Evolutionary conservation across 2,797 vertebrate genomes (phyloP).

Genomic region (Tapirus indicus): DNA sequence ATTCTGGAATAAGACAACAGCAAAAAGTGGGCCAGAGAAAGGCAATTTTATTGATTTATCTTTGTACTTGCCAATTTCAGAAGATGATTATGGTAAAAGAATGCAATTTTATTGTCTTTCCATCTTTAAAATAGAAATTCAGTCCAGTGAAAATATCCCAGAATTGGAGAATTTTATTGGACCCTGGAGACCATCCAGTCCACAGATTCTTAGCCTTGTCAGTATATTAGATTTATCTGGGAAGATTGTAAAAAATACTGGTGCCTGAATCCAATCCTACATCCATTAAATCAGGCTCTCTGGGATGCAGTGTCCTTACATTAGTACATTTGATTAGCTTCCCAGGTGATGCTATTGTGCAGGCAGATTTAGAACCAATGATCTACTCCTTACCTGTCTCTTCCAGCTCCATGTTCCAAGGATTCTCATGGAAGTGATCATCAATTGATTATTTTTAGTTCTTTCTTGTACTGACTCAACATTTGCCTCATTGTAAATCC

Average conservation of each 20-base stretch:
- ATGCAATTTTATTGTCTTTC: not conserved
- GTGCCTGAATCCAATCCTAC: not conserved
- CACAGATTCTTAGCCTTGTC: not conserved
- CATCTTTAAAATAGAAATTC: not conserved
- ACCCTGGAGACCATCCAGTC: not conserved
- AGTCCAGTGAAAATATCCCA: not conserved
- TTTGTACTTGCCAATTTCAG: not conserved
- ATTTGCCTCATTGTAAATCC: not conserved
- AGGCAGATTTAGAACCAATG: not conserved
- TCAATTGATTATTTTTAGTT: not conserved
- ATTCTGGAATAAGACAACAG: not conserved
- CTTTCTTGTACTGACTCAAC: not conserved
- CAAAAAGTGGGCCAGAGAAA: not conserved
- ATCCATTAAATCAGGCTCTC: not conserved
- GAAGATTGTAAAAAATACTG: not conserved
- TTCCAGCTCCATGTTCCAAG: not conserved
- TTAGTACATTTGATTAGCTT: not conserved
- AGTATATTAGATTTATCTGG: not conserved
- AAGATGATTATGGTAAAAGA: not conserved
- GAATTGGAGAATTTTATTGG: not conserved
- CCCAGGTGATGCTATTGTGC: accelerated
- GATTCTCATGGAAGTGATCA: not conserved
- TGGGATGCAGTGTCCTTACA: not conserved
- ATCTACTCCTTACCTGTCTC: not conserved
- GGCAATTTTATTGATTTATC: not conserved